A percentile compares a stretch with the other conserved stretches of the same genome.
Evolutionary conservation across 2,113 vertebrate species (phyloP).

Genomic region (Lates calcarifer): DNA sequence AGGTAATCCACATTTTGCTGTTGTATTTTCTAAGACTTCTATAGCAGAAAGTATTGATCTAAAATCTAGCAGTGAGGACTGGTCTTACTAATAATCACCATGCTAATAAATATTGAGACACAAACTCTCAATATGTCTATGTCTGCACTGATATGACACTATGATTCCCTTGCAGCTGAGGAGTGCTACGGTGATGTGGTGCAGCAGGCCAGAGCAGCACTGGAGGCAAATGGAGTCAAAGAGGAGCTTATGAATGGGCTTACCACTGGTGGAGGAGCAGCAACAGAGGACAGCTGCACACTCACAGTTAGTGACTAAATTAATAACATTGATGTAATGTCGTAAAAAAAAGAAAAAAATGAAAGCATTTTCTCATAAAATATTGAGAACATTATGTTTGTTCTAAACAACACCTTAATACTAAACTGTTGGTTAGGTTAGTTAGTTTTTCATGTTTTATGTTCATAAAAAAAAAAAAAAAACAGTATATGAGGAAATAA

Average conservation of each 20-base stretch:
- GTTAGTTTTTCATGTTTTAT: no score
- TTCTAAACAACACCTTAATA: no score
- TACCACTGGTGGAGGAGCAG: not conserved
- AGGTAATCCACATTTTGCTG: not conserved
- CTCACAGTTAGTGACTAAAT: slow-evolving; percentile 49
- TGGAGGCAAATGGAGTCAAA: slow-evolving; percentile 41
- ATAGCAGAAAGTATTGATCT: not conserved
- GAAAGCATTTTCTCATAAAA: not conserved
- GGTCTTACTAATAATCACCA: not conserved
- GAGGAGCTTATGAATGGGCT: slow-evolving; percentile 10
- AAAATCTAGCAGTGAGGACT: not conserved
- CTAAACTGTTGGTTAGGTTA: no score
- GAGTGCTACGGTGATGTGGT: slow-evolving; percentile 52
- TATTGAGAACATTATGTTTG: no score
- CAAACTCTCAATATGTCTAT: not conserved
- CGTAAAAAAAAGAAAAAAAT: no score
- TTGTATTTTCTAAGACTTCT: not conserved
- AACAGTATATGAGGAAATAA: no score
- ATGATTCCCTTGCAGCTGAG: slow-evolving; percentile 49
- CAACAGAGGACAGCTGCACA: slow-evolving; percentile 6
- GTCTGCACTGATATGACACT: not conserved
- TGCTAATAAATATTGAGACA: not conserved
- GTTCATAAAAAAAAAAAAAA: no score
- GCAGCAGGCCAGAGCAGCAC: slow-evolving; percentile 45
- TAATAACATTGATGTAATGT: not conserved